These are phyloP conservation scores for Zaprionus nigranus DNA, from an alignment of 1,140 invertebrate genomes.

Conservation along the genomic window DNA sequence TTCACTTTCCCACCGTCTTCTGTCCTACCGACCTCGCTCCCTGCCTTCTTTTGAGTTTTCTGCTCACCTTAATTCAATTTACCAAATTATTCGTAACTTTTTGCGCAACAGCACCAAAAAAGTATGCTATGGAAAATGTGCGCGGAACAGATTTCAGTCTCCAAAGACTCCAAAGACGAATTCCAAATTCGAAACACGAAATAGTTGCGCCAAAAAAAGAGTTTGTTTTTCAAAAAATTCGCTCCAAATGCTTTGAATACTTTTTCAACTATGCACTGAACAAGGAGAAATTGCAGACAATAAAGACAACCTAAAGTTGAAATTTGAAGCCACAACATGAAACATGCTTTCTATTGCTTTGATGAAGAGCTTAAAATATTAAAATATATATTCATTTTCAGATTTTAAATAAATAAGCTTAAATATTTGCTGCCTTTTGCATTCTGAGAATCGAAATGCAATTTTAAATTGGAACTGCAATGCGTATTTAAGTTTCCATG, in stretches of 20 bases:
- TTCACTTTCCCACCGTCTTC: not conserved
- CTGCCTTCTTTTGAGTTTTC: not conserved
- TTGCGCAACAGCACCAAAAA: not conserved
- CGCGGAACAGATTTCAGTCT: not conserved
- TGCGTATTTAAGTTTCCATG: too few species aligned
- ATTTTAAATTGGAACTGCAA: too few species aligned
- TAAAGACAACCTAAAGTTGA: not conserved
- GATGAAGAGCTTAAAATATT: too few species aligned
- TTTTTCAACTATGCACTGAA: not conserved
- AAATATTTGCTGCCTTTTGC: too few species aligned
- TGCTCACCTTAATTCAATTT: constrained; percentile 7
- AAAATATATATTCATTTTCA: too few species aligned
- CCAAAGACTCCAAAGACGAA: not conserved
- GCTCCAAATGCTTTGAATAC: not conserved
- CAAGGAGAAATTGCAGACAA: not conserved
- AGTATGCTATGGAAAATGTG: not conserved
- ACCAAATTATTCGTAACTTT: not conserved
- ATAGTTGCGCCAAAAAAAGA: not conserved
- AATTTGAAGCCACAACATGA: too few species aligned
- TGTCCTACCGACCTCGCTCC: too few species aligned
- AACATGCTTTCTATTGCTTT: too few species aligned
- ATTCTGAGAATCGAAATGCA: too few species aligned
- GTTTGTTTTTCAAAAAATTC: not conserved
- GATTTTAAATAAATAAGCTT: too few species aligned
- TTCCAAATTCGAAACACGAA: not conserved